phyloP scores from a whole-genome alignment of 2,113 vertebrate species.

The Numida meleagris region DNA sequence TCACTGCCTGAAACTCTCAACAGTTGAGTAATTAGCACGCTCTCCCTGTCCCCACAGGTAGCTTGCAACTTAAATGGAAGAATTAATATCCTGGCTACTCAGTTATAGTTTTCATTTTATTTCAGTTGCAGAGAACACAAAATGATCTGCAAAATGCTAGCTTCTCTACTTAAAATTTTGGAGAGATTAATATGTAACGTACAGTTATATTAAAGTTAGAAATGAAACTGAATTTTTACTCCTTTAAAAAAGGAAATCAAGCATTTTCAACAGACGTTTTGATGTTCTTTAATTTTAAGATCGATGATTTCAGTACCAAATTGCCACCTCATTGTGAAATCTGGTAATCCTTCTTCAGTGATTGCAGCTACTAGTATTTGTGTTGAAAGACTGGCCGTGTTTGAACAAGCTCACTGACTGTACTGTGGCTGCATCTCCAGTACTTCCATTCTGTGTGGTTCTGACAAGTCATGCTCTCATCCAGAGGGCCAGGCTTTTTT shows the following conservation, averaged over 20 bases:
- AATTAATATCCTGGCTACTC: not conserved
- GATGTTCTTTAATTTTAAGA: not conserved
- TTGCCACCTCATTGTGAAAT: not conserved
- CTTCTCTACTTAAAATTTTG: not conserved
- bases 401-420: not conserved
- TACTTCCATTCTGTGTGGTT: not conserved
- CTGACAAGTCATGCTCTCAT: not conserved
- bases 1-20: not conserved
- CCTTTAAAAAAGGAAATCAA: not conserved
- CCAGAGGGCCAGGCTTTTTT: not conserved
- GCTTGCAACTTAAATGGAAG: not conserved
- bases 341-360: not conserved
- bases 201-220: not conserved
- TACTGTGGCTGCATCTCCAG: not conserved
- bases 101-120: not conserved
- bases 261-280: not conserved
- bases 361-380: not conserved
- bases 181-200: not conserved
- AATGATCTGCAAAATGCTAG: not conserved
- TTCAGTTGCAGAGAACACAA: not conserved
- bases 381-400: not conserved
- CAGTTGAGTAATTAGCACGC: not conserved
- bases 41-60: accelerated
- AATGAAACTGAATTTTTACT: not conserved
- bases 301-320: not conserved